A percentile compares a stretch with the other conserved stretches of the same genome.
These are phyloP conservation scores for Enteromius treurensis DNA, from an alignment of 2,797 vertebrate species.

Conservation along the genomic window DNA sequence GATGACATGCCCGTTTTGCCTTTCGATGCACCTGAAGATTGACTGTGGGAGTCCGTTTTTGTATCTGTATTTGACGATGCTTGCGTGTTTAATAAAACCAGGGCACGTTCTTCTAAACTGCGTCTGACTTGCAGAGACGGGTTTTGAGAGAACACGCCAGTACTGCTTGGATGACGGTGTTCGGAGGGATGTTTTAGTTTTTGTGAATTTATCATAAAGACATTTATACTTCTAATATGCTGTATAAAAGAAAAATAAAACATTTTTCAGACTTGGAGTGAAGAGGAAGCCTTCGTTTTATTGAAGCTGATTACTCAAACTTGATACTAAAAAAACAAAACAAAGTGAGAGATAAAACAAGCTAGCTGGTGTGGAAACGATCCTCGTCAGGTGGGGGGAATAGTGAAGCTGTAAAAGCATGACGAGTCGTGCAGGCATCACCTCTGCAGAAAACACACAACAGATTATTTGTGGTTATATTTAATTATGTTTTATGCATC, in stretches of 20 bases:
- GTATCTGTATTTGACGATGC: conserved; percentile 39
- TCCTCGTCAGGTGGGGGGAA: too few relatives aligned
- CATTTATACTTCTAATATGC: conserved; percentile 81
- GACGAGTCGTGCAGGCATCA: not conserved
- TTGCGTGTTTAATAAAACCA: conserved; percentile 37
- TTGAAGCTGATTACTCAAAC: not conserved
- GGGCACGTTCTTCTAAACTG: conserved; percentile 19
- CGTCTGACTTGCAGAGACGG: conserved; percentile 47
- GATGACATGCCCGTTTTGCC: not conserved
- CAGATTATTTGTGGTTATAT: not conserved
- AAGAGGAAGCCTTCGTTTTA: conserved; percentile 40
- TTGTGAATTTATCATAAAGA: conserved; percentile 73
- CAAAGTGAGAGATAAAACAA: not conserved
- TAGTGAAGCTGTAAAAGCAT: too few relatives aligned
- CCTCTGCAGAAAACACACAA: conserved; percentile 10
- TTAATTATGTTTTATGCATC: not conserved
- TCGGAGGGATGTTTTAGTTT: conserved; percentile 71
- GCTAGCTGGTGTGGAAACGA: too few relatives aligned
- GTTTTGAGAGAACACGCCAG: not conserved
- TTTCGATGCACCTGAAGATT: not conserved
- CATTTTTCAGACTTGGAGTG: conserved; percentile 77
- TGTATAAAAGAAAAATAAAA: conserved; percentile 78
- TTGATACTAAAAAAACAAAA: not conserved
- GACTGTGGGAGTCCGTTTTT: conserved; percentile 29
- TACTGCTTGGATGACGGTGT: conserved; percentile 66